phyloP scores from a whole-genome alignment of 37 sponge, comb jelly and placozoan species.

The Spongilla lacustris region DNA sequence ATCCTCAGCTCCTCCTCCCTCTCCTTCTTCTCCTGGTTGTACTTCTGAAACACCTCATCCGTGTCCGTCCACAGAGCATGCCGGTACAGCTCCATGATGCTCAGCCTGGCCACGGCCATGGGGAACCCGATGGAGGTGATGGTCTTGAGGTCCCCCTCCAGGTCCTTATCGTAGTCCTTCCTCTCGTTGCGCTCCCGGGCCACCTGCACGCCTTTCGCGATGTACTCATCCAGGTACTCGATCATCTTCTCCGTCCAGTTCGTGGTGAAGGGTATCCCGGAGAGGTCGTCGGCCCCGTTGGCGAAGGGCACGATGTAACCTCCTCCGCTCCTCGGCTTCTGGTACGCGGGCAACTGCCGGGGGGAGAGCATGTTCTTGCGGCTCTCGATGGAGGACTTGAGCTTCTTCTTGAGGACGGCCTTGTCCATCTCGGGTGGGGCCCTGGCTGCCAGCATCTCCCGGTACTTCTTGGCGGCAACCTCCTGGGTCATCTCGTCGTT shows the following conservation, averaged over 20 bases:
- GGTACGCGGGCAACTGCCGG: neutral
- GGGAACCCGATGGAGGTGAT: neutral
- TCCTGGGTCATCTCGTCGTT: neutral
- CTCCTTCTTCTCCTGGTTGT: conserved; percentile 4
- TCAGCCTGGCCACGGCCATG: neutral
- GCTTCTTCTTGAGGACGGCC: neutral
- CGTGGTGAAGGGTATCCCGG: neutral
- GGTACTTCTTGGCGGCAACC: neutral
- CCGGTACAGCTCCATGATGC: neutral
- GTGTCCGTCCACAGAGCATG: neutral
- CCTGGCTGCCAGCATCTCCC: neutral
- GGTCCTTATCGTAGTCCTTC: neutral
- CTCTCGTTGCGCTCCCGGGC: neutral
- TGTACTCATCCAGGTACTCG: neutral
- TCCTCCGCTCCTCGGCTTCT: neutral
- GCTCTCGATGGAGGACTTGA: neutral
- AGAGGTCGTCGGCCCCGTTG: neutral
- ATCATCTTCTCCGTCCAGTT: neutral
- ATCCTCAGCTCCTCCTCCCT: neutral
- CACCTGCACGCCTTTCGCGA: neutral
- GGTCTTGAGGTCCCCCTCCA: neutral
- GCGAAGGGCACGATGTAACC: neutral
- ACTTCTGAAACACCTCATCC: neutral
- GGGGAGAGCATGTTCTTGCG: neutral
- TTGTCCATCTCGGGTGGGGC: neutral